Evolutionary conservation across 2,888 invertebrate genomes (phyloP), one percentile per base, ranked within the genome.

Genomic region (Folsomia candida): DNA sequence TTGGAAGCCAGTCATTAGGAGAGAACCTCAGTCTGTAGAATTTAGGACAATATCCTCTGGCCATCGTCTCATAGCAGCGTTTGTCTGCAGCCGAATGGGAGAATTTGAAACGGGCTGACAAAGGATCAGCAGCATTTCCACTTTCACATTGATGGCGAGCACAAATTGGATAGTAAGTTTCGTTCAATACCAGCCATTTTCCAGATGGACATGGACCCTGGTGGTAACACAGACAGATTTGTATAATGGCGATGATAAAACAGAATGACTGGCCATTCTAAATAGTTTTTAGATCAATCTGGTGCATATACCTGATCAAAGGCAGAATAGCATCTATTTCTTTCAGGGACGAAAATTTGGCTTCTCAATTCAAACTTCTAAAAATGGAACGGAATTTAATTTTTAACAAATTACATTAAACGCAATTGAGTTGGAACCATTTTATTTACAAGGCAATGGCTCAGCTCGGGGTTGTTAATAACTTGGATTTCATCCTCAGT

Each of bases 161-260:
- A 68, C 76, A 76, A 22, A 76, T 62, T 11, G 76, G 72, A 63
- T 76, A 69, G 51, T 51, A 68, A 2, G 76, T 74, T 24, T 27
- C 26, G 60, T 76, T 76, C 14, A 76, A 58, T 0, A 76, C 76
- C 1, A 76, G 68, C 76, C 76, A 76, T 54, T 74, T 74, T n/a
- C 74, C 72, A 26, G 58, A 37, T 6, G 57, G 58, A 67, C 74
- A 76, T 11, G 76, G 76, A 24, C 76, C 76, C 76, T 76, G n/a
- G 25, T 20, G 28, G 29, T 22, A 62, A 58, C 29, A 37, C 51
- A 54, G 27, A 69, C 47, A 47, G 11, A 14, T n/a, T n/a, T n/a
- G n/a, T n/a, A n/a, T n/a, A n/a, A n/a, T n/a, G n/a, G n/a, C n/a
- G n/a, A n/a, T n/a, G n/a, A n/a, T n/a, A n/a, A n/a, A n/a, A n/a